Conservation (phyloP, 2,797 vertebrate species). For the Acrossocheilus wenchowensis region DNA sequence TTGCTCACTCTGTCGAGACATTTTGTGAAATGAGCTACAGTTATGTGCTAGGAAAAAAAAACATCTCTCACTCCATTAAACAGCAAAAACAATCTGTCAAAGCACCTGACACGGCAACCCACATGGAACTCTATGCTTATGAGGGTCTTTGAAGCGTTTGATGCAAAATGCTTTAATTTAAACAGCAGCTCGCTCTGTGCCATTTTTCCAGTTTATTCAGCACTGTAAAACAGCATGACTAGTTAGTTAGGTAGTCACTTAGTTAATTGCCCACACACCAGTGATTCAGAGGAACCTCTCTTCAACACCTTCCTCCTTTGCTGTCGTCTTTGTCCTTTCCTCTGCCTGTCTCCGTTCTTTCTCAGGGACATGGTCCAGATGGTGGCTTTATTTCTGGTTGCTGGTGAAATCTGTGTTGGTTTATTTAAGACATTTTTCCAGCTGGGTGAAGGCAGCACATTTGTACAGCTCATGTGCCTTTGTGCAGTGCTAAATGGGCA, state of each 20-base stretch:
- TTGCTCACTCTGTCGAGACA: background rate
- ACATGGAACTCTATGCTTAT: background rate
- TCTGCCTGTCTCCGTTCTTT: conserved; percentile 27
- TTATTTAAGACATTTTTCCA: conserved; percentile 59
- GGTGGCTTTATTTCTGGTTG: conserved; percentile 39
- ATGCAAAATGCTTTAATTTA: background rate
- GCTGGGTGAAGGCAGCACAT: conserved; percentile 47
- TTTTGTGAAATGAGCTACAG: background rate
- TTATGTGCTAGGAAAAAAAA: background rate
- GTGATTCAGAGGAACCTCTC: conserved; percentile 10
- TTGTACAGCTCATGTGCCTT: conserved; percentile 22
- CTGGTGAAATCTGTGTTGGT: conserved; percentile 47
- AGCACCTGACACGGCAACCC: background rate
- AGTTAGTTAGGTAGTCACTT: background rate
- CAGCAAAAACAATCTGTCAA: background rate
- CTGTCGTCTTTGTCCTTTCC: conserved; percentile 21
- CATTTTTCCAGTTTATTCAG: background rate
- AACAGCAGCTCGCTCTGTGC: background rate
- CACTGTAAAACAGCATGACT: background rate
- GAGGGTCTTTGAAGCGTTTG: background rate
- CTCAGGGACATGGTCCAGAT: conserved; percentile 38
- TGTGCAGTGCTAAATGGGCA: conserved; percentile 30
- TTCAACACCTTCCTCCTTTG: conserved; percentile 19
- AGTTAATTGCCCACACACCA: background rate
- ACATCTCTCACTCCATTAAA: background rate